A percentile compares a stretch with the other conserved stretches of the same genome.
Evolutionary conservation across 2,797 vertebrate species (phyloP).

Genomic region (Protosalanx chinensis): DNA sequence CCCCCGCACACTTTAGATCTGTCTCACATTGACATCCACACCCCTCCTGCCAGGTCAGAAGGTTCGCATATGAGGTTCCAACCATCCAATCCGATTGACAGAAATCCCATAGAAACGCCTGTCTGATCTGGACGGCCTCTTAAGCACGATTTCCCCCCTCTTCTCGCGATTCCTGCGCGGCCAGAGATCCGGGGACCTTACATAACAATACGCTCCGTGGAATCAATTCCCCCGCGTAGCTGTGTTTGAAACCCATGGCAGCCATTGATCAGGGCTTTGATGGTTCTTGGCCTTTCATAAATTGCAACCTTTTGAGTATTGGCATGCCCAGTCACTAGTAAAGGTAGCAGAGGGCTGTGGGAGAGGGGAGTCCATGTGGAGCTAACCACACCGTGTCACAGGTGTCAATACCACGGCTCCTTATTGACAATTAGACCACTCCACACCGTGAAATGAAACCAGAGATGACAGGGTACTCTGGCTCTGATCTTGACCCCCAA

Average conservation of each 20-base stretch:
- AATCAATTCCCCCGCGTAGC: constrained; percentile 48
- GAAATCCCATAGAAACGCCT: constrained; percentile 64
- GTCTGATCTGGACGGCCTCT: constrained; percentile 35
- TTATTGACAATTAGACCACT: constrained; percentile 72
- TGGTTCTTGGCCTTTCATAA: constrained; percentile 69
- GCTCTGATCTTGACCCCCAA: constrained; percentile 66
- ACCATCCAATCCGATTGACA: constrained; percentile 56
- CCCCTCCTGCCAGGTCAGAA: constrained; percentile 52
- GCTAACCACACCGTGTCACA: constrained; percentile 53
- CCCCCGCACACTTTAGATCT: constrained; percentile 46
- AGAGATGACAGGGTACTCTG: constrained; percentile 64
- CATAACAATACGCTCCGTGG: constrained; percentile 65
- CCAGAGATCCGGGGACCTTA: constrained; percentile 40
- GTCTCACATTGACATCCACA: constrained; percentile 55
- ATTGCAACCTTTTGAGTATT: constrained; percentile 72
- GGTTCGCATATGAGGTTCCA: constrained; percentile 63
- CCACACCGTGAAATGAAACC: constrained; percentile 58
- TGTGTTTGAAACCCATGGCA: constrained; percentile 47
- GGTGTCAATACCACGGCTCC: constrained; percentile 67
- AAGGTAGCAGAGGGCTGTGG: constrained; percentile 34
- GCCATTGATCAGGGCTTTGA: constrained; percentile 68
- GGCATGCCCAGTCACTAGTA: constrained; percentile 54
- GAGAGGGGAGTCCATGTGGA: constrained; percentile 23
- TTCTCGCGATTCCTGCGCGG: constrained; percentile 49
- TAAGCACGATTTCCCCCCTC: constrained; percentile 39